Conservation (phyloP, 2,888 invertebrate genomes). For the Rutpela maculata region DNA sequence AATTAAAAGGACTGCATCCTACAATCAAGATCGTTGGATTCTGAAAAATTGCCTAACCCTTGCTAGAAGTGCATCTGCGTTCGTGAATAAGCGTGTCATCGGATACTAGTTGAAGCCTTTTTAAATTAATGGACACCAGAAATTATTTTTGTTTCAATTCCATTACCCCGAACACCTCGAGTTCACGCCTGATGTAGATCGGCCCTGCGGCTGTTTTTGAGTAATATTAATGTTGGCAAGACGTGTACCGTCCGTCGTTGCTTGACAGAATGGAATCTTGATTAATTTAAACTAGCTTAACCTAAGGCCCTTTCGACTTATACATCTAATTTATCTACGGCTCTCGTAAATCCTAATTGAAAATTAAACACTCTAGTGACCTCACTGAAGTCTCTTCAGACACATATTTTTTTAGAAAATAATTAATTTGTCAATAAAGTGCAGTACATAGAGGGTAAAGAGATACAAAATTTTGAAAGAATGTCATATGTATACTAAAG, state of each 20-base stretch:
- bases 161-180: constrained; percentile 2
- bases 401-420: too few relatives aligned
- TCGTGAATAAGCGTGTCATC: background rate
- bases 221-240: constrained; percentile 2
- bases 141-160: background rate
- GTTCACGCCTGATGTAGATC: background rate
- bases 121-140: background rate
- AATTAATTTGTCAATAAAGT: too few relatives aligned
- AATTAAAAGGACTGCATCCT: too few relatives aligned
- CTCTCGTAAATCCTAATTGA: background rate
- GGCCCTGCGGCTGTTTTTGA: constrained; percentile 1
- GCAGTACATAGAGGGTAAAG: too few relatives aligned
- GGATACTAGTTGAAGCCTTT: background rate
- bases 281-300: constrained; percentile 7
- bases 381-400: too few relatives aligned
- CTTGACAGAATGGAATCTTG: constrained; percentile 1
- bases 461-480: too few relatives aligned
- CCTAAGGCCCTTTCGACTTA: background rate
- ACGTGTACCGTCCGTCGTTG: background rate
- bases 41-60: too few relatives aligned
- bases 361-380: background rate
- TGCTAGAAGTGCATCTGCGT: too few relatives aligned
- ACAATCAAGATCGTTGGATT: too few relatives aligned
- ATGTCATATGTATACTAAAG: too few relatives aligned
- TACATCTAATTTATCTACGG: background rate